Conservation (phyloP, 2,888 invertebrate genomes). For the Bembecia ichneumoniformis region DNA sequence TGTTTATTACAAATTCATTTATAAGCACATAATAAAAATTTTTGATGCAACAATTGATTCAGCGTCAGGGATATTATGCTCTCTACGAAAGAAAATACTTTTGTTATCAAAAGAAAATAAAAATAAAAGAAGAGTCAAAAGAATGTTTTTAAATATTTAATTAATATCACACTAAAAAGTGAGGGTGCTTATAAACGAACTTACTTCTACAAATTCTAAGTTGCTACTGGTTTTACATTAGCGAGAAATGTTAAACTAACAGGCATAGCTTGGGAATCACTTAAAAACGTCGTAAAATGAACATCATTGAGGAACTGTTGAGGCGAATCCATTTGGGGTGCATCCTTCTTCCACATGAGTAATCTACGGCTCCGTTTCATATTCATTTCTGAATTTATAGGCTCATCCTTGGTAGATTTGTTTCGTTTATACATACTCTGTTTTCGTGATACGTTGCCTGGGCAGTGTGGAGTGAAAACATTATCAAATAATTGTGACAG, state of each 20-base stretch:
- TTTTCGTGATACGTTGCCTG: slow-evolving; percentile 60
- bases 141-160: not conserved
- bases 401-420: slow-evolving; percentile 35
- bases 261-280: slow-evolving; percentile 54
- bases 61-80: too few species aligned
- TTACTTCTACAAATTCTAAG: not conserved
- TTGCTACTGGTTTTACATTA: slow-evolving; percentile 18
- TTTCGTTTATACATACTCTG: slow-evolving; percentile 45
- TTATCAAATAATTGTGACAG: not conserved
- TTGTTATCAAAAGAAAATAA: too few species aligned
- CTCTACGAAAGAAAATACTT: too few species aligned
- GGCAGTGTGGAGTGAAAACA: slow-evolving; percentile 8
- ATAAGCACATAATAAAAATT: slow-evolving; percentile 19
- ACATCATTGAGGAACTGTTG: slow-evolving; percentile 19
- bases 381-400: slow-evolving; percentile 15
- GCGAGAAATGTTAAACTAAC: slow-evolving; percentile 38
- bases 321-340: slow-evolving; percentile 10
- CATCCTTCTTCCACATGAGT: slow-evolving; percentile 40
- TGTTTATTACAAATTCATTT: slow-evolving; percentile 17
- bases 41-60: too few species aligned
- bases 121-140: too few species aligned
- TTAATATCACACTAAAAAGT: not conserved
- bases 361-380: not conserved
- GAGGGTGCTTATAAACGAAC: not conserved
- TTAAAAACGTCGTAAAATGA: slow-evolving; percentile 24